Conservation (phyloP, 2,888 invertebrate genomes). For the Hypena proboscidalis region DNA sequence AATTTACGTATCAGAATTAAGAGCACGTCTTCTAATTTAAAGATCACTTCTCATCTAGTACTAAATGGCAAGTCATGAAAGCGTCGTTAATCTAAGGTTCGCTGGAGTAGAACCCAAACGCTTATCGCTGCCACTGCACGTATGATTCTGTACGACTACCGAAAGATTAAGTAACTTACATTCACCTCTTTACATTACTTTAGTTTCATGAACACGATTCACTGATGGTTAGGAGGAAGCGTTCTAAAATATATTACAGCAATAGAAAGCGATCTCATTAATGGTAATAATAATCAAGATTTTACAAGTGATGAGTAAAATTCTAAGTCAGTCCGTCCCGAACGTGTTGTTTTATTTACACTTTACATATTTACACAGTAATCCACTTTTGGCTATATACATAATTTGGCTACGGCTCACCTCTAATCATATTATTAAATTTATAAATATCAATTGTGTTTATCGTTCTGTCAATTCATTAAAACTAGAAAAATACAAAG, state of each 20-base stretch:
- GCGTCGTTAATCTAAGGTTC: constrained; percentile 11
- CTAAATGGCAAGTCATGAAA: constrained; percentile 12
- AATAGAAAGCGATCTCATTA: neutral
- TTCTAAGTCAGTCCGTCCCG: constrained; percentile 6
- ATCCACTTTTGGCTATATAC: constrained; percentile 35
- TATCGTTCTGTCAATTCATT: too few relatives aligned
- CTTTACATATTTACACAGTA: constrained; percentile 48
- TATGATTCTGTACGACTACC: constrained; percentile 16
- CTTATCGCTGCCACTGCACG: constrained; percentile 7
- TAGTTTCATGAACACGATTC: constrained; percentile 3
- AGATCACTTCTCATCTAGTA: constrained; percentile 3
- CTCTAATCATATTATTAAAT: constrained; percentile 11
- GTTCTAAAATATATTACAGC: neutral
- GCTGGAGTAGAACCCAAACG: constrained; percentile 3
- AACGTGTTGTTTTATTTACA: constrained; percentile 31
- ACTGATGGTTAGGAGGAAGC: neutral
- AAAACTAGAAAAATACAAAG: too few relatives aligned
- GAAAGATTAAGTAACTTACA: constrained; percentile 6
- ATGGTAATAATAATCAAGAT: constrained; percentile 1
- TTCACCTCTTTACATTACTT: constrained; percentile 5
- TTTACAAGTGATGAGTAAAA: constrained; percentile 3
- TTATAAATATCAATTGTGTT: too few relatives aligned
- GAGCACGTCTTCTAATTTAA: constrained; percentile 8
- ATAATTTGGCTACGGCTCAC: constrained; percentile 20
- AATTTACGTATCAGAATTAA: constrained; percentile 3